Conservation (phyloP, 2,113 vertebrate genomes). For the Melanotaenia duboulayi region DNA sequence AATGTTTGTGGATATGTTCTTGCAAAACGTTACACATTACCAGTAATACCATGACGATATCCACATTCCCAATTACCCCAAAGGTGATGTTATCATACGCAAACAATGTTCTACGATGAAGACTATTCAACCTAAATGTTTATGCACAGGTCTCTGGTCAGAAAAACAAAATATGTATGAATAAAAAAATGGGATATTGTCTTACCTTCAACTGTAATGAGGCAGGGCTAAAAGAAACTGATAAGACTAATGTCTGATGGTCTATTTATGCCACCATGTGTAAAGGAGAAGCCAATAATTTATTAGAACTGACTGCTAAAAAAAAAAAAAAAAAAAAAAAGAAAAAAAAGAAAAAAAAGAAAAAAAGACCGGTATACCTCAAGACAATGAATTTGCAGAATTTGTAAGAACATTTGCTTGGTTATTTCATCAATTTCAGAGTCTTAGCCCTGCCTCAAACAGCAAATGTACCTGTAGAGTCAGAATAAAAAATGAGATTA, state of each 20-base stretch:
- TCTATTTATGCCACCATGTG: not conserved
- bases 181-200: not conserved
- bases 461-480: conserved; percentile 83
- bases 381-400: not conserved
- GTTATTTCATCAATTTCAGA: not conserved
- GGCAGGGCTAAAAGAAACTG: conserved; percentile 72
- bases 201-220: conserved; percentile 80
- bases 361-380: not conserved
- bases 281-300: not conserved
- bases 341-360: too few species aligned
- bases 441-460: conserved; percentile 88
- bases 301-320: not conserved
- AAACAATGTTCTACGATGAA: conserved; percentile 4
- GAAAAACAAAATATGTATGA: not conserved
- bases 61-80: not conserved
- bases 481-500: conserved; percentile 53
- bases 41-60: conserved; percentile 5
- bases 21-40: not conserved
- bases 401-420: not conserved
- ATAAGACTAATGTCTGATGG: not conserved
- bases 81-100: conserved; percentile 6
- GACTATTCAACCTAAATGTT: conserved; percentile 36
- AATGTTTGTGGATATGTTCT: not conserved
- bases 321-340: too few species aligned
- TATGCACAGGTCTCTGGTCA: conserved; percentile 67